Evolutionary conservation across 2,113 vertebrate genomes (phyloP).

Genomic region (Prionailurus bengalensis): DNA sequence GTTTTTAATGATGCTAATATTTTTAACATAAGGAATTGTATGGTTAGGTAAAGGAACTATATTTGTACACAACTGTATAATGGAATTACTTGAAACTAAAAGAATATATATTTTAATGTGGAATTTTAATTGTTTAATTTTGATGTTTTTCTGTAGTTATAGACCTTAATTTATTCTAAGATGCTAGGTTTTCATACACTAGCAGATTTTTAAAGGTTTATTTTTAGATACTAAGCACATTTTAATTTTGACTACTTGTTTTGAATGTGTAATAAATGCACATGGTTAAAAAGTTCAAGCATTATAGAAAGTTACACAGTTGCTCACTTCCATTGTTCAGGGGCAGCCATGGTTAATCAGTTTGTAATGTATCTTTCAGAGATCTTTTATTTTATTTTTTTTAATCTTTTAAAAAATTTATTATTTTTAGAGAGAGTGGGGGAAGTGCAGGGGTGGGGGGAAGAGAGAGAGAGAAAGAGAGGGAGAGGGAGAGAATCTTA

Average conservation of each 20-base stretch:
- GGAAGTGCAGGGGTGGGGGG: no score
- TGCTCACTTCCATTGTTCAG: not conserved
- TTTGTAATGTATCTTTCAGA: conserved; percentile 46
- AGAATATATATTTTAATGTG: not conserved
- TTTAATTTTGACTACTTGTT: conserved; percentile 61
- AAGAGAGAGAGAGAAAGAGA: no score
- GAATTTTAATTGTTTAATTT: conserved; percentile 2
- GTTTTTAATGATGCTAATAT: conserved; percentile 40
- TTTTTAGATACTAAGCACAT: conserved; percentile 57
- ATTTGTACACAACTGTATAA: not conserved
- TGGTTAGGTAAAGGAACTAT: not conserved
- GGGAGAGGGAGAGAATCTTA: no score
- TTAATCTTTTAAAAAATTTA: no score
- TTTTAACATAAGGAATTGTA: conserved; percentile 5
- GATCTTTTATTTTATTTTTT: not conserved
- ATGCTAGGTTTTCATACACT: conserved; percentile 36
- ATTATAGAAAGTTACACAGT: not conserved
- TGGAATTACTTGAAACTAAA: conserved; percentile 50
- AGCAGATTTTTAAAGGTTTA: conserved; percentile 19
- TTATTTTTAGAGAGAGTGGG: no score
- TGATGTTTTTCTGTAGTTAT: not conserved
- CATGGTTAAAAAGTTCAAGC: conserved; percentile 27
- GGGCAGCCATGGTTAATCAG: not conserved
- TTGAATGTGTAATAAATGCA: conserved; percentile 33
- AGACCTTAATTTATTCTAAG: not conserved